phyloP scores from a whole-genome alignment of 1,140 invertebrate species.

The Scylla paramamosain region DNA sequence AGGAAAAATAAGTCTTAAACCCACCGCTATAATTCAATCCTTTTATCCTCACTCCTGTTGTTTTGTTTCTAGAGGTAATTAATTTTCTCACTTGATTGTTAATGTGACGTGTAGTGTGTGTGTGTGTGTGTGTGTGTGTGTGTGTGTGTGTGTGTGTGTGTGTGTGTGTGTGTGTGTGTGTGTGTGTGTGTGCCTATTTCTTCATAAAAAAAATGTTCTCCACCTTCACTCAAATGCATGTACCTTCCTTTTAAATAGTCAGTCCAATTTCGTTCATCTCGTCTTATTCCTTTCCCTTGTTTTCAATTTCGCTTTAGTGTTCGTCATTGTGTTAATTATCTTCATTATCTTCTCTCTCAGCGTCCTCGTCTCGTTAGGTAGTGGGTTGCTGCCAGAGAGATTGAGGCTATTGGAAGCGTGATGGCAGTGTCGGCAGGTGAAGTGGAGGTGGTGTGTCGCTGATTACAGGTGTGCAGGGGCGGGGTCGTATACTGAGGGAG shows the following conservation, averaged over 20 bases:
- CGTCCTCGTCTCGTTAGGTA: background rate
- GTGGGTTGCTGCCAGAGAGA: background rate
- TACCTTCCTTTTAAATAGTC: background rate
- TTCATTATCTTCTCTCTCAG: background rate
- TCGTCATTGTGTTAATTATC: background rate
- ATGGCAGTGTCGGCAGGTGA: background rate
- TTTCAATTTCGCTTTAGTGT: background rate
- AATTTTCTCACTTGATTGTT: background rate
- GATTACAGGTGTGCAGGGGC: background rate
- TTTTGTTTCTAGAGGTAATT: background rate
- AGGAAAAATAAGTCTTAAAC: background rate
- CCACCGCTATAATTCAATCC: background rate
- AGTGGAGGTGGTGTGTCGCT: background rate
- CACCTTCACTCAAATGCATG: background rate
- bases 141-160: constrained; percentile 7
- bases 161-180: background rate
- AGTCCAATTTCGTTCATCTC: background rate
- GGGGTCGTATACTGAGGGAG: background rate
- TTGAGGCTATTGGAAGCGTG: background rate
- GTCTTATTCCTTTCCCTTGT: background rate
- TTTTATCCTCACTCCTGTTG: background rate
- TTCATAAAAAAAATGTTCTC: no score
- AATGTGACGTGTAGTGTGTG: background rate
- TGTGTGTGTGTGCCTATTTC: no score
- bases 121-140: background rate